phyloP scores from a whole-genome alignment of 2,888 invertebrate genomes.

The Alcis repandata region DNA sequence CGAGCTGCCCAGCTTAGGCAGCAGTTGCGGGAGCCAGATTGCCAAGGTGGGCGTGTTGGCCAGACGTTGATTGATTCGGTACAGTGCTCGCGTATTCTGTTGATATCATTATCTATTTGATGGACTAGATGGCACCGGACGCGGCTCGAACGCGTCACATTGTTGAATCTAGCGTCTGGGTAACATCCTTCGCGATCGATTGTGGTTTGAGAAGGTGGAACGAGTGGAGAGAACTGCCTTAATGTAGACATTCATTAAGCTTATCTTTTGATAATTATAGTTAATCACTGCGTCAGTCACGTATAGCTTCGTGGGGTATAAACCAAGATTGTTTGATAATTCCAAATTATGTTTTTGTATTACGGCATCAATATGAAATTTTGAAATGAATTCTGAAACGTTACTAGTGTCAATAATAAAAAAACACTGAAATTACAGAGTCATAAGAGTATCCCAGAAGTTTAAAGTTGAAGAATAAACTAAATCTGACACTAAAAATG shows the following conservation, averaged over 20 bases:
- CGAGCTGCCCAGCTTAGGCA: constrained; percentile 10
- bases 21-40: constrained; percentile 39
- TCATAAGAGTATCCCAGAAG: too few relatives aligned
- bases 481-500: too few relatives aligned
- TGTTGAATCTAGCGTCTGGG: constrained; percentile 18
- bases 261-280: constrained; percentile 17
- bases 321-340: not conserved
- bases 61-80: constrained; percentile 57
- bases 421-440: too few relatives aligned
- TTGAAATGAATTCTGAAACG: too few relatives aligned
- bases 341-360: constrained; percentile 10
- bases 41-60: constrained; percentile 56
- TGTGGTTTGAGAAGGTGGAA: too few relatives aligned
- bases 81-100: constrained; percentile 35
- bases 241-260: not conserved
- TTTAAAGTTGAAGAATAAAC: too few relatives aligned
- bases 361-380: too few relatives aligned
- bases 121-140: constrained; percentile 50
- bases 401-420: too few relatives aligned
- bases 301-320: constrained; percentile 19
- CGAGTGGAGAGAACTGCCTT: too few relatives aligned
- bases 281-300: constrained; percentile 24
- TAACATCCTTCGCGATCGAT: not conserved
- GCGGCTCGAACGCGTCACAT: constrained; percentile 41
- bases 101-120: constrained; percentile 50